These are phyloP conservation scores for Tenodera sinensis DNA, from an alignment of 2,888 invertebrate species.

Conservation along the genomic window DNA sequence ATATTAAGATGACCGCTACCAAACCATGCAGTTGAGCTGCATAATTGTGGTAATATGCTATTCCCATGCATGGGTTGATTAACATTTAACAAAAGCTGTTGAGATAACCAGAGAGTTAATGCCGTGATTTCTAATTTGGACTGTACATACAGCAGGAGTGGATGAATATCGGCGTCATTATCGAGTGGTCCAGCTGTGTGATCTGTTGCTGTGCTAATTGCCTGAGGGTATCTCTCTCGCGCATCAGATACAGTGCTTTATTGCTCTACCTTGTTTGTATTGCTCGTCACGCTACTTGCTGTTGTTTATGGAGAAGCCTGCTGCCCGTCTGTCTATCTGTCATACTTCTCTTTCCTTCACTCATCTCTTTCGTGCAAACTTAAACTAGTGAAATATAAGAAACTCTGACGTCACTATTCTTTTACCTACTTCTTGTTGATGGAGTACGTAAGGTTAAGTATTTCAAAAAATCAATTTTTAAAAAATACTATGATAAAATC, in stretches of 20 bases:
- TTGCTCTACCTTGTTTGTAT: not conserved
- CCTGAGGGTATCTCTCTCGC: not conserved
- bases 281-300: not conserved
- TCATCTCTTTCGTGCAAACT: too few relatives aligned
- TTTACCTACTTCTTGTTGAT: too few relatives aligned
- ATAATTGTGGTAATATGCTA: not conserved
- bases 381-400: too few relatives aligned
- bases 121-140: not conserved
- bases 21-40: not conserved
- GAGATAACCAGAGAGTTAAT: not conserved
- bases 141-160: not conserved
- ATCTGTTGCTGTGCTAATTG: not conserved
- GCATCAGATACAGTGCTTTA: not conserved
- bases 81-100: not conserved
- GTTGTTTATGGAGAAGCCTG: not conserved
- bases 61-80: not conserved
- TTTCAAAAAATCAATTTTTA: too few relatives aligned
- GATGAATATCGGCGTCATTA: conserved; percentile 4
- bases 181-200: not conserved
- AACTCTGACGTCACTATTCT: too few relatives aligned
- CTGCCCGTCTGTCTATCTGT: too few relatives aligned
- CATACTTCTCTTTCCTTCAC: too few relatives aligned
- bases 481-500: too few relatives aligned
- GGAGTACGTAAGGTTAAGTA: too few relatives aligned
- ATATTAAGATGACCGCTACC: too few relatives aligned